Base-by-base conservation (phyloP, 2,113 vertebrate species). In the Hemicordylus capensis region DNA sequence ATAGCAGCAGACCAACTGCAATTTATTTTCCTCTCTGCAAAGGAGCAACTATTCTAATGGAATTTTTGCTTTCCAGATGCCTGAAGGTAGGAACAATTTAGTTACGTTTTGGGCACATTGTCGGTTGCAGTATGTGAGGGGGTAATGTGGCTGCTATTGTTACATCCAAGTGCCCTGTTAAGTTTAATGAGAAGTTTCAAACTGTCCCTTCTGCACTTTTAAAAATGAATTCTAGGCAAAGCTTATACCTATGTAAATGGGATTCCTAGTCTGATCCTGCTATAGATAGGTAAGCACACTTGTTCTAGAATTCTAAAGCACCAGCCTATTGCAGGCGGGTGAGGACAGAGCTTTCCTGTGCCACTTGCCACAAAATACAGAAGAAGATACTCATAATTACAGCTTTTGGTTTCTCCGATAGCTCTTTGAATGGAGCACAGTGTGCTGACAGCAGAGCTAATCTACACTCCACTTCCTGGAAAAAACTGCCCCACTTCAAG, bases 31-130 rank as follows among this genome's bases (percentile, higher is more conserved):
- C 48, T 83, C 44, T 51, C 69, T 37, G 85, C 70, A 85, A 63
- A 88, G 70, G 78, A 88, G 42, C 67, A 31, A 89, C 90, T 83
- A 1, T 85, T 89, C 59, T 89, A 79, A 91, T 81, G 70, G 61
- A 73, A 82, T 2, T 79, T 90, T 91, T 92, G 77, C 91, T 92
- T 83, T 92, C 88, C 89, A 88, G 83, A 72, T 85, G 64, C 80
- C 78, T 75, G 63, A 91, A 85, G 84, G n/a, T 24, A 86, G 83
- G 72, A 91, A 20, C 8, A 31, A 28, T 58, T 84, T 74, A 5
- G 0, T 84, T 91, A 91, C 81, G 76, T 76, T 63, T 67, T 72
- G 39, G 85, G 92, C 88, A 78, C 4, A 0, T 22, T 90, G 84
- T 85, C 94, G 93, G 83, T 69, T 59, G 34, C 46, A 73, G 59